Evolutionary conservation across 2,888 invertebrate species (phyloP).

Genomic region (Smittia sp.): DNA sequence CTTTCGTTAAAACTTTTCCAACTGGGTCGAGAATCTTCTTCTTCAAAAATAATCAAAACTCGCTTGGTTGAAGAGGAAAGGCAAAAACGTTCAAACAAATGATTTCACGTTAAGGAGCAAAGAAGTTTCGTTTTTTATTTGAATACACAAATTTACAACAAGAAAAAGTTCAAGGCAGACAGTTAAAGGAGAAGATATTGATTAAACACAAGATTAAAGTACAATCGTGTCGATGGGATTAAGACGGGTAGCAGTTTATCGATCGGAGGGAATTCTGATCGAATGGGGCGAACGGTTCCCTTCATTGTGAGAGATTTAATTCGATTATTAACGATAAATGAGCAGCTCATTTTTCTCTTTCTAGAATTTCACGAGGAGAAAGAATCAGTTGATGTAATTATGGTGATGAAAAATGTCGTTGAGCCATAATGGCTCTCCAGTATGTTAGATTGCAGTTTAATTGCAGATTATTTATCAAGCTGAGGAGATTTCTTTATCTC

Average conservation of each 20-base stretch:
- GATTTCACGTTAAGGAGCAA: background rate
- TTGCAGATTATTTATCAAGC: constrained; percentile 3
- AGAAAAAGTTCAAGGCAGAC: background rate
- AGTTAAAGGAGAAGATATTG: constrained; percentile 14
- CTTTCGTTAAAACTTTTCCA: too few species aligned
- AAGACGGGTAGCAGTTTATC: constrained; percentile 11
- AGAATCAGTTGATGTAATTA: background rate
- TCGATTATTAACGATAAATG: background rate
- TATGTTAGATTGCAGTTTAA: constrained; percentile 21
- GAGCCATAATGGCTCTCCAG: constrained; percentile 2
- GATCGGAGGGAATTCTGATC: background rate
- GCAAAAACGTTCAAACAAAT: constrained; percentile 5
- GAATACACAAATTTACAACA: background rate
- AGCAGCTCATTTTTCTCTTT: too few species aligned
- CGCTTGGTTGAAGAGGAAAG: background rate
- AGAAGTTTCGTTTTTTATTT: constrained; percentile 8
- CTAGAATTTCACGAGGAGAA: too few species aligned
- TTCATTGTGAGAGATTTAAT: background rate
- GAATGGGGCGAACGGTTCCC: background rate
- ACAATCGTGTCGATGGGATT: constrained; percentile 14
- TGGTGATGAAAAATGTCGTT: constrained; percentile 10
- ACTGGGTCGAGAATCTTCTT: background rate
- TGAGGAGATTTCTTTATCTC: background rate
- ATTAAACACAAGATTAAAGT: constrained; percentile 11
- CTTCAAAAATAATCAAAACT: background rate